Evolutionary conservation across 2,113 vertebrate genomes (phyloP), one percentile per base, ranked within the genome.

Genomic region (Callionymus lyra): DNA sequence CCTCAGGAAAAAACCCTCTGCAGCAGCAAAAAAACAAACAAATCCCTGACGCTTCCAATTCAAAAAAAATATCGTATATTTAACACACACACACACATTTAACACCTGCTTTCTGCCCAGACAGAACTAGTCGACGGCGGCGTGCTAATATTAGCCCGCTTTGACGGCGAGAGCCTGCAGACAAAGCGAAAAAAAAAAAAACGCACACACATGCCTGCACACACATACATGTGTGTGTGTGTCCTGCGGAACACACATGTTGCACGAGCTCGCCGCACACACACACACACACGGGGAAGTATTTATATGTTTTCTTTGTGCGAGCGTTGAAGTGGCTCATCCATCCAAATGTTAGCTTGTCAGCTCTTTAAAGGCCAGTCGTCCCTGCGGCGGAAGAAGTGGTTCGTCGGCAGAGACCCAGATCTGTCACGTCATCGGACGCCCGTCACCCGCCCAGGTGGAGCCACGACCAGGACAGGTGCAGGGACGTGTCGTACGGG

Each of bases 61-160:
- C 63, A 36, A 33, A 51, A 54, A 56, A 51, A 36, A n/a, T n/a
- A n/a, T n/a, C n/a, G 44, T 19, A 12, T 32, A 40, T 42, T 42
- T 15, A 18, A 14, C 53, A 37, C 35, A 37, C 44, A 16, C 43
- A 60, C 47, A 44, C 68, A 68, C 63, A 70, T 82, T 80, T 77
- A 60, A 61, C 59, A 65, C 65, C 61, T 43, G 60, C 75, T 79
- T 72, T 72, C 76, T 55, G 67, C 81, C 73, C 78, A 80, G 67
- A 79, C 56, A 79, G 44, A 80, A 70, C 58, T 59, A 42, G 70
- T 68, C 69, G 62, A 68, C 51, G n/a, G 51, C 42, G 41, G 66
- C 64, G 38, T 10, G 58, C 78, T 84, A 82, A 85, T 84, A 85
- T 83, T 82, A 84, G 79, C 65, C 57, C 6, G 62, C 64, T 77